These are phyloP conservation scores for Poecile atricapillus DNA, from an alignment of 2,113 vertebrate species.

Conservation along the genomic window DNA sequence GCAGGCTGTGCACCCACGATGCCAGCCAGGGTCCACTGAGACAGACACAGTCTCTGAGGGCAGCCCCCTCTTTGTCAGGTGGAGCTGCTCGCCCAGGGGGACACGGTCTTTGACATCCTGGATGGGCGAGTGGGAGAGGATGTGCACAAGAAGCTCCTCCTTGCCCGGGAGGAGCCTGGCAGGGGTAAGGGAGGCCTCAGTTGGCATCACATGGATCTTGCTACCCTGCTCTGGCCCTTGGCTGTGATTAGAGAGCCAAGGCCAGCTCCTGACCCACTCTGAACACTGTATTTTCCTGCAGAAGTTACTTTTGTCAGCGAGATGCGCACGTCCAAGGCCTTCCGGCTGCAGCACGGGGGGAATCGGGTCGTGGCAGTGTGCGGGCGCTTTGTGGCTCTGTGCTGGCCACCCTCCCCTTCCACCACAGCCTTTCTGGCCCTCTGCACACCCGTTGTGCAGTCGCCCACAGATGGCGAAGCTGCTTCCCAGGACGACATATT, in stretches of 20 bases:
- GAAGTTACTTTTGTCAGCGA: constrained; percentile 75
- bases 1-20: accelerated
- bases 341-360: constrained; percentile 63
- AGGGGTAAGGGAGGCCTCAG: background rate
- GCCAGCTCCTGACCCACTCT: accelerated
- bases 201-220: no score
- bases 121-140: background rate
- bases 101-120: constrained; percentile 52
- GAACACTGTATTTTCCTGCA: background rate
- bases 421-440: constrained; percentile 74
- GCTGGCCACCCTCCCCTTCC: background rate
- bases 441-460: constrained; percentile 69
- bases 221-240: background rate
- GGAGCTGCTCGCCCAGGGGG: constrained; percentile 58
- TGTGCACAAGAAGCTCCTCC: background rate
- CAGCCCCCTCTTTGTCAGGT: constrained; percentile 14
- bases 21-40: background rate
- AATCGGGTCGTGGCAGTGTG: constrained; percentile 69
- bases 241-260: background rate
- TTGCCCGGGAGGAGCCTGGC: background rate
- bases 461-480: background rate
- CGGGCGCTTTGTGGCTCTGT: constrained; percentile 59
- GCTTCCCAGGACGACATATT: constrained; percentile 44
- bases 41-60: background rate
- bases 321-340: constrained; percentile 77